These are phyloP conservation scores for Troides oblongomaculatus DNA, from an alignment of 2,888 invertebrate species.

Conservation along the genomic window DNA sequence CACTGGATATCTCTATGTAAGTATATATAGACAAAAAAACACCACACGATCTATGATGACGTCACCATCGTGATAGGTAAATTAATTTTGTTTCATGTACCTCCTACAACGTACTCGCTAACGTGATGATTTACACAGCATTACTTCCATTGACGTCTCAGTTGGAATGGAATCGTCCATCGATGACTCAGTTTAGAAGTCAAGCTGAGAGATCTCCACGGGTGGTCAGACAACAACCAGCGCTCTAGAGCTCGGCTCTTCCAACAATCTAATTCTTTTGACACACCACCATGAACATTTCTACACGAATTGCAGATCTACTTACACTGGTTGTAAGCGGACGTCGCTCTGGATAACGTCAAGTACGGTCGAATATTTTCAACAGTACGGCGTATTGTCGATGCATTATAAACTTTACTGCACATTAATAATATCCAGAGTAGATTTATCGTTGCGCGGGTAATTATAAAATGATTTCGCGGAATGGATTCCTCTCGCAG, in stretches of 20 bases:
- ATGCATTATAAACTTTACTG: constrained; percentile 37
- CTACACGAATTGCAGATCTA: constrained; percentile 35
- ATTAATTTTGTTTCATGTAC: not conserved
- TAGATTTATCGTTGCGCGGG: constrained; percentile 23
- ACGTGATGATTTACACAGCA: constrained; percentile 42
- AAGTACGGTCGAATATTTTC: constrained; percentile 46
- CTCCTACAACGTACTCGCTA: constrained; percentile 2
- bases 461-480: constrained; percentile 36
- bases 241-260: constrained; percentile 38
- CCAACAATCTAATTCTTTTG: constrained; percentile 19
- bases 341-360: constrained; percentile 57
- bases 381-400: constrained; percentile 16
- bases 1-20: too few species aligned
- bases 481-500: constrained; percentile 46
- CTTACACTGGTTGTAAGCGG: constrained; percentile 40
- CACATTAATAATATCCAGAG: constrained; percentile 29
- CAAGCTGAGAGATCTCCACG: constrained; percentile 58
- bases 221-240: constrained; percentile 55
- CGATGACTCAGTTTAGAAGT: constrained; percentile 51
- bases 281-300: not conserved
- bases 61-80: too few species aligned
- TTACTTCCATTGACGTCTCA: constrained; percentile 55
- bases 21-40: too few species aligned
- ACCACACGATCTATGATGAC: too few species aligned
- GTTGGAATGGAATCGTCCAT: constrained; percentile 35